Evolutionary conservation across 2,113 vertebrate genomes (phyloP), one percentile per base, ranked within the genome.

Genomic region (Crotalus viridis): DNA sequence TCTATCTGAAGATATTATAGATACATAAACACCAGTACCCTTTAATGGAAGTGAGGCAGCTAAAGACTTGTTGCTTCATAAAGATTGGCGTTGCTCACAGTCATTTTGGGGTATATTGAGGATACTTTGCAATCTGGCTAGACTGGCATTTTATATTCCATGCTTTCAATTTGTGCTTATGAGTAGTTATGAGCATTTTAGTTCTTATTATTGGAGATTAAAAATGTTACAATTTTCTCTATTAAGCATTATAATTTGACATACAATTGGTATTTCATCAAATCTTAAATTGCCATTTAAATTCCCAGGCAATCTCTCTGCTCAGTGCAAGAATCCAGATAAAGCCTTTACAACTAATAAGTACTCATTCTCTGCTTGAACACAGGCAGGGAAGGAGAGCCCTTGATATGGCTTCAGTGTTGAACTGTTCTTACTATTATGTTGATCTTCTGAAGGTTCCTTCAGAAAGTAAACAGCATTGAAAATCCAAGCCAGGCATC

Each of bases 401-500:
- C 69, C 15, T 39, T 74, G 69, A 74, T 39, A 74, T 74, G 69
- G 69, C n/a, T 74, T 33, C 69, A 74, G n/a, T 33, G n/a, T 74
- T 39, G 13, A 33, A 33, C 69, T 74, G 69, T 39, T 33, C n/a
- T 74, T 74, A 39, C 5, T 39, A 21, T 87, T 94, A 89, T 87
- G 52, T 69, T 89, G 48, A 55, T 85, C 46, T 15, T 85, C 51
- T 89, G 64, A 91, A 86, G 55, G 64, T 43, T 61, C n/a, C 69
- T 91, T 54, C 55, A 59, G 87, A 56, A 69, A 91, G 54, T 69
- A 81, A 86, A 90, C 93, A 92, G 51, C 24, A 13, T 0, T 46
- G 5, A 15, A 91, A 24, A 95, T 93, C 91, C 46, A 91, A 93
- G 13, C 0, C 4, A 94, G n/a, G 21, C 85, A 74, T 74, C 13